Base-by-base conservation (phyloP, 2,797 vertebrate species). In the Martes flavigula region DNA sequence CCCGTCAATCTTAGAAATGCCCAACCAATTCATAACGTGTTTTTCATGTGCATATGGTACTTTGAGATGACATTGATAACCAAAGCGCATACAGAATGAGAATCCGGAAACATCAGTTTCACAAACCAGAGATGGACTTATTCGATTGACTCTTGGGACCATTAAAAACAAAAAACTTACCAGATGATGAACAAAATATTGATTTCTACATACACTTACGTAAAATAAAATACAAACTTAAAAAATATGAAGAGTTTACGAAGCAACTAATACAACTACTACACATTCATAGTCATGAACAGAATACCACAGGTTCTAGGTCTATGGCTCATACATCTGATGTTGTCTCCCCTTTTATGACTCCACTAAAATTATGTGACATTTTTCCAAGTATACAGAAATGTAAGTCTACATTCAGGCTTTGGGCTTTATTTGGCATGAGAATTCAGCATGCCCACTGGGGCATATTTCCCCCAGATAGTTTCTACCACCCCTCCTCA, bases 111-210 rank as follows among this genome's bases (percentile, higher is more conserved):
- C 27, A 82, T 35, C 51, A 48, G 66, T 77, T 82, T 82, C 21
- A 60, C n/a, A 81, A 54, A 40, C 40, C 72, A 93, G 43, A 85
- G 14, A 62, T 18, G n/a, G 60, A 86, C 17, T 58, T 78, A 90
- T 46, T 77, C 21, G 66, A 78, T 2, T 40, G 9, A 89, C 48
- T 62, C 32, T 77, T 56, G 25, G 35, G 12, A 23, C 4, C 83
- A 84, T 38, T 91, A 85, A 95, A 93, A 88, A 85, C 30, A 90
- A 84, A 85, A 93, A 95, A 79, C 43, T 86, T 75, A 75, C 20
- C 25, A 92, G 38, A 82, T 90, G 46, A 91, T 77, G 83, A 90
- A 90, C 18, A 92, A 93, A 85, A 60, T 73, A 83, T 8, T 81
- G 25, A 46, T 92, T 94, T 91, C 21, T 79, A 81, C 9, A 46